These are phyloP conservation scores for Limnephilus auricula DNA, from an alignment of 2,888 invertebrate genomes.

Conservation along the genomic window DNA sequence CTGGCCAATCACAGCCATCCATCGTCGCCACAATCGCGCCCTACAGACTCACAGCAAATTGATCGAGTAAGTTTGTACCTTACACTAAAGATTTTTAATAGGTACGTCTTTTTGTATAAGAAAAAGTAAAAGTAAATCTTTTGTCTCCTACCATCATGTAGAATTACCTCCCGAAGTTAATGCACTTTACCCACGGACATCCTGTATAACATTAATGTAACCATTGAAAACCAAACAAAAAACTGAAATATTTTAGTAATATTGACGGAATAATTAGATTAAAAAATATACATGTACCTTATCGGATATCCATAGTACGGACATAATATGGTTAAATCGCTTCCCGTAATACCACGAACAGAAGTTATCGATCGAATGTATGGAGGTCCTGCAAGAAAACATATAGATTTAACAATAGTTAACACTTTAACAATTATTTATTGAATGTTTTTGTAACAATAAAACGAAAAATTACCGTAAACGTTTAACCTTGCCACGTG, in stretches of 20 bases:
- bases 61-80: too few relatives aligned
- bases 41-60: too few relatives aligned
- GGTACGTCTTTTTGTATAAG: too few relatives aligned
- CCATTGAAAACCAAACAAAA: neutral
- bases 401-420: neutral
- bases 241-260: neutral
- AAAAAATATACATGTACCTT: constrained; percentile 71
- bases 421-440: neutral
- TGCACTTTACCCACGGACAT: too few relatives aligned
- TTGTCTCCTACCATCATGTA: too few relatives aligned
- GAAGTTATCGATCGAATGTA: constrained; percentile 86
- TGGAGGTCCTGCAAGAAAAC: constrained; percentile 80
- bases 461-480: constrained; percentile 79
- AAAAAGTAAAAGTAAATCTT: too few relatives aligned
- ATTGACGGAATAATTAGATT: too few relatives aligned
- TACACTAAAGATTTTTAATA: too few relatives aligned
- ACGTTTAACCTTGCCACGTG: constrained; percentile 88
- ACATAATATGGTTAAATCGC: constrained; percentile 86
- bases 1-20: too few relatives aligned
- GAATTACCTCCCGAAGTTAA: too few relatives aligned
- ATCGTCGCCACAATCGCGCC: too few relatives aligned
- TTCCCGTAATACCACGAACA: constrained; percentile 88
- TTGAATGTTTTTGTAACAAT: too few relatives aligned
- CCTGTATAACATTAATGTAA: neutral
- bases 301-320: constrained; percentile 93